Evolutionary conservation across 2,888 invertebrate genomes (phyloP).

Genomic region (Ormyrus nitidulus): DNA sequence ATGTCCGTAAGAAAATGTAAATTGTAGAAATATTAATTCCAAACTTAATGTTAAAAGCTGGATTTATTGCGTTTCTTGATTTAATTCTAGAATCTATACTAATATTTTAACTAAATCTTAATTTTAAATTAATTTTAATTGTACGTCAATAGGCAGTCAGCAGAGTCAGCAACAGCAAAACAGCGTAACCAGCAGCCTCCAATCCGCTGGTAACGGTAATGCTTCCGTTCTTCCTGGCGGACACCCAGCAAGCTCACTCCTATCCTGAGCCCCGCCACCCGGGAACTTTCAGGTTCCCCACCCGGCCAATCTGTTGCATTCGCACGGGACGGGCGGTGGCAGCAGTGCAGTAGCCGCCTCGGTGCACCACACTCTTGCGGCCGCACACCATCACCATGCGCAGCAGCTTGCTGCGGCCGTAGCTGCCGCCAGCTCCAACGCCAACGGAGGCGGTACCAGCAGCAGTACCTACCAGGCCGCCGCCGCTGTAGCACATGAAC

Average conservation of each 20-base stretch:
- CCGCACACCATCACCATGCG: constrained; percentile 69
- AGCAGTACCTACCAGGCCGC: constrained; percentile 48
- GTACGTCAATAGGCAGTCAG: constrained; percentile 63
- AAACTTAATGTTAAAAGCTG: no score
- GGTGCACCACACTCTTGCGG: constrained; percentile 66
- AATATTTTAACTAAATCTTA: no score
- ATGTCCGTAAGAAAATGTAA: no score
- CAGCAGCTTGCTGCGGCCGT: constrained; percentile 48
- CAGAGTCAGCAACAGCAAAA: constrained; percentile 73
- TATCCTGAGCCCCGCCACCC: constrained; percentile 76
- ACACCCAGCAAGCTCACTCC: constrained; percentile 70
- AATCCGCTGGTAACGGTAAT: constrained; percentile 55
- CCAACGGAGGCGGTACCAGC: no score
- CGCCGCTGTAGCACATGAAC: constrained; percentile 66
- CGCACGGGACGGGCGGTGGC: constrained; percentile 55
- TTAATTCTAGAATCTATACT: no score
- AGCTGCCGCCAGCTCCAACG: constrained; percentile 40
- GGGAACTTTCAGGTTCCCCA: constrained; percentile 76
- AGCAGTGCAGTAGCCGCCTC: constrained; percentile 69
- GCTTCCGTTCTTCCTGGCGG: constrained; percentile 70
- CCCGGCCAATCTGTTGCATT: constrained; percentile 72
- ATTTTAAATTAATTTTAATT: no score
- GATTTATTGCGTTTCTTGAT: no score
- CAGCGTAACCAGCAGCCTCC: constrained; percentile 70
- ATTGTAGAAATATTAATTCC: no score